These are phyloP conservation scores for Tipula helvola DNA, from an alignment of 2,888 invertebrate species.

Conservation along the genomic window DNA sequence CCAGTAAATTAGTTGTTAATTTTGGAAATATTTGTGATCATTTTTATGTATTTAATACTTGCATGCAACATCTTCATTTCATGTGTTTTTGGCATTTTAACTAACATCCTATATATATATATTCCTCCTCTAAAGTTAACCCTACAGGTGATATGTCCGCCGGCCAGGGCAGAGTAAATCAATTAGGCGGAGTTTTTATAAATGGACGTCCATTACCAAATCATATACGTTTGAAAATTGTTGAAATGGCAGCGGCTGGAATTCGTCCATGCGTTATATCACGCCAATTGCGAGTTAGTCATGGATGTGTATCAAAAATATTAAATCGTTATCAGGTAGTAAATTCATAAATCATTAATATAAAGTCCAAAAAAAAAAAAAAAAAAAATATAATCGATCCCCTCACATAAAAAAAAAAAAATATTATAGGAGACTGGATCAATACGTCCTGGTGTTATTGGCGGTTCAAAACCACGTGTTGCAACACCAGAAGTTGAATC, in stretches of 20 bases:
- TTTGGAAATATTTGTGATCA: background rate
- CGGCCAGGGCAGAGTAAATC: slow-evolving; percentile 93
- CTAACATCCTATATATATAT: background rate
- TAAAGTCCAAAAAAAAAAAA: background rate
- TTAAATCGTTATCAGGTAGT: slow-evolving; percentile 74
- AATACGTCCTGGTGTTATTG: slow-evolving; percentile 88
- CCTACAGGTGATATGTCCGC: slow-evolving; percentile 31
- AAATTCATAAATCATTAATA: background rate
- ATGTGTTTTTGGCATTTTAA: background rate
- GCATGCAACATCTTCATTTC: background rate
- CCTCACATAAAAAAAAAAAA: background rate
- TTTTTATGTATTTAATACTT: background rate
- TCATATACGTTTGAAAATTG: slow-evolving; percentile 86
- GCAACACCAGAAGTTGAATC: slow-evolving; percentile 88
- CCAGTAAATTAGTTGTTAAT: background rate
- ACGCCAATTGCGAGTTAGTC: slow-evolving; percentile 83
- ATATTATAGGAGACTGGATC: slow-evolving; percentile 74
- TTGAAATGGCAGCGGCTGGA: slow-evolving; percentile 91
- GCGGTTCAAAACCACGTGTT: slow-evolving; percentile 86
- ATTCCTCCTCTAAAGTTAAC: background rate
- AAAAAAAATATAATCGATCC: background rate
- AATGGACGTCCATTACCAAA: slow-evolving; percentile 94
- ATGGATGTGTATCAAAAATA: slow-evolving; percentile 96
- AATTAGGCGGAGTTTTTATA: slow-evolving; percentile 92
- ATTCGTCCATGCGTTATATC: slow-evolving; percentile 93